These are phyloP conservation scores for Illadopsis cleaveri DNA, from an alignment of 2,113 vertebrate genomes.

Conservation along the genomic window DNA sequence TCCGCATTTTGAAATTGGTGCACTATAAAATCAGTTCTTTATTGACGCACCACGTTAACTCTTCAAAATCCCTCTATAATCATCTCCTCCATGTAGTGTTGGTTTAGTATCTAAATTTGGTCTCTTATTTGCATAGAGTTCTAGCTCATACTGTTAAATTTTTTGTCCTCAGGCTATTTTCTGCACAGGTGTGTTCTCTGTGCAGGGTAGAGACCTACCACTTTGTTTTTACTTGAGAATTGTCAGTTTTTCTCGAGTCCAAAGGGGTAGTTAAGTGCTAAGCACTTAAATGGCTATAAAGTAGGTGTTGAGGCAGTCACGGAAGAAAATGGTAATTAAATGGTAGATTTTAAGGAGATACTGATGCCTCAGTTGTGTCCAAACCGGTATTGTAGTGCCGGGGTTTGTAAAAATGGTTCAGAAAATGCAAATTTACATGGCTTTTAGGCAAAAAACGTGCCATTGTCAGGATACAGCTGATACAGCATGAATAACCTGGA, in stretches of 20 bases:
- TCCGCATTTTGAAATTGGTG: neutral
- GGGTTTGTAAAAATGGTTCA: neutral
- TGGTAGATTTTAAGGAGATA: neutral
- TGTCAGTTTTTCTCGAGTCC: accelerated
- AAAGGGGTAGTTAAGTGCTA: neutral
- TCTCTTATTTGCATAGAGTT: neutral
- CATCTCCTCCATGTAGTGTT: neutral
- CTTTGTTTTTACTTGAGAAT: neutral
- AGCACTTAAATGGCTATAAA: neutral
- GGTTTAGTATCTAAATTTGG: neutral
- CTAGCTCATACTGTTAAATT: neutral
- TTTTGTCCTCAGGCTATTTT: neutral
- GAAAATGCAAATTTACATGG: neutral
- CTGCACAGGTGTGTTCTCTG: neutral
- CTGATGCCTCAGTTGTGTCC: neutral
- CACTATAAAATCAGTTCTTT: neutral
- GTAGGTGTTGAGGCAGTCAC: neutral
- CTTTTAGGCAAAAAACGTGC: neutral
- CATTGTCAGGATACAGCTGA: neutral
- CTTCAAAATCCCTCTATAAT: neutral
- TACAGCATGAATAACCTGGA: neutral
- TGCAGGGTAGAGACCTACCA: neutral
- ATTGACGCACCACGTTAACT: neutral
- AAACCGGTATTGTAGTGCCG: neutral
- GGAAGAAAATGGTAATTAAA: neutral